Evolutionary conservation across 2,797 vertebrate species (phyloP).

Genomic region (Rhadinocentrus ornatus): DNA sequence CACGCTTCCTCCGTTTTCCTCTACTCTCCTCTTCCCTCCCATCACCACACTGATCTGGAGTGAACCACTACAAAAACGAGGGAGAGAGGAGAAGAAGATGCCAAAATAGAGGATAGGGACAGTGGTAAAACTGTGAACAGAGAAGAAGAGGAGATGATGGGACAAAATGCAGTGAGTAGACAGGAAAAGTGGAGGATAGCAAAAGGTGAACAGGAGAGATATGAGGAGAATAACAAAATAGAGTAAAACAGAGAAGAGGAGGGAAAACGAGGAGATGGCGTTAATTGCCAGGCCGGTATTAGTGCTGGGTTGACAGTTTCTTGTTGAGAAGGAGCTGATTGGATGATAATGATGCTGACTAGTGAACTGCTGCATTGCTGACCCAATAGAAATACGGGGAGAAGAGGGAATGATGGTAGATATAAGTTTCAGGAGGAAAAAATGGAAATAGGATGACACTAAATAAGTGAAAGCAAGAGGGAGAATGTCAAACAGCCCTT

Average conservation of each 20-base stretch:
- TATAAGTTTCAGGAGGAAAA: conserved; percentile 22
- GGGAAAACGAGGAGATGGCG: conserved; percentile 47
- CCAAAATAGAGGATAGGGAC: conserved; percentile 56
- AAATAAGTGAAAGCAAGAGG: conserved; percentile 23
- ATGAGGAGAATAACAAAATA: conserved; percentile 34
- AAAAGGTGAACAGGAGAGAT: conserved; percentile 36
- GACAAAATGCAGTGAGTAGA: conserved; percentile 33
- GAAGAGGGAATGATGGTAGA: conserved; percentile 41
- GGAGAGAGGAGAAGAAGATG: conserved; percentile 31
- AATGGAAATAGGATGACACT: conserved; percentile 36
- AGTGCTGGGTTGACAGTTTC: conserved; percentile 80
- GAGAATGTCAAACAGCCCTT: conserved; percentile 1
- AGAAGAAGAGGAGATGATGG: conserved; percentile 29
- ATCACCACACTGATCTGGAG: conserved; percentile 64
- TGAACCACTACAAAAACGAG: conserved; percentile 58
- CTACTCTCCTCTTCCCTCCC: conserved; percentile 61
- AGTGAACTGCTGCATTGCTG: conserved; percentile 73
- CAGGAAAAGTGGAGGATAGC: conserved; percentile 21
- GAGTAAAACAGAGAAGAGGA: conserved; percentile 30
- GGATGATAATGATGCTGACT: conserved; percentile 81
- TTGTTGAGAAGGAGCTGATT: conserved; percentile 72
- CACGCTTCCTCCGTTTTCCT: conserved; percentile 70
- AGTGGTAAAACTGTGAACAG: conserved; percentile 45
- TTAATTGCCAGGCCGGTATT: conserved; percentile 73
- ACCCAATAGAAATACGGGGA: conserved; percentile 68